Base-by-base conservation (phyloP, 2,797 vertebrate genomes). In the Sebastes matsubarae region DNA sequence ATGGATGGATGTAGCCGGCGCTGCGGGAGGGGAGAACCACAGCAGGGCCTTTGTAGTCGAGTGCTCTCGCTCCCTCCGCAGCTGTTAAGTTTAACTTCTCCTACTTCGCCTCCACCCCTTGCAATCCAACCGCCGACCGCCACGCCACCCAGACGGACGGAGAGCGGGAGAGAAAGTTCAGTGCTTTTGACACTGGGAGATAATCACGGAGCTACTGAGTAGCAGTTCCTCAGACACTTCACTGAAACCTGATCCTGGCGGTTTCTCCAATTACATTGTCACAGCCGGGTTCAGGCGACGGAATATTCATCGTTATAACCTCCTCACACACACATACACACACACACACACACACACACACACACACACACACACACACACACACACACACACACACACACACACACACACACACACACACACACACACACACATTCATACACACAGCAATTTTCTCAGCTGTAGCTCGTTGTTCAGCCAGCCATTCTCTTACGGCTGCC, bases 381-480 rank as follows among this genome's bases (percentile, higher is more conserved):
- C 70, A 64, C 55, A n/a, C 68, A 72, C 18, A 29, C 46, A 65
- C 36, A 24, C 42, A 67, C 60, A 75, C 73, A 52, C 78, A 68
- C 77, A 68, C 67, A 20, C 64, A 46, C 14, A 76, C 2, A 22
- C 69, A 75, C 70, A 72, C 66, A 64, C 73, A 67, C 70, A 71
- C 57, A 27, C 65, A 55, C 30, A 75, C 22, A 81, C 32, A 50
- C 58, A 72, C 68, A 57, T 52, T 42, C 61, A 77, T 4, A 30
- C 50, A 63, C 59, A 25, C 36, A 64, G 36, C 22, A 64, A 55
- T 68, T 85, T 85, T 65, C 83, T 81, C 79, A 85, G 87, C 87
- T 92, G 80, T 46, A 84, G 88, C 87, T 94, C 90, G 91, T 93
- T 93, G 93, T 94, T 93, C 91, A 91, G 80, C 61, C 84, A 91